These are phyloP conservation scores for Aplysina aerophoba DNA, from an alignment of 37 sponge, comb jelly and placozoan genomes.

Conservation along the genomic window DNA sequence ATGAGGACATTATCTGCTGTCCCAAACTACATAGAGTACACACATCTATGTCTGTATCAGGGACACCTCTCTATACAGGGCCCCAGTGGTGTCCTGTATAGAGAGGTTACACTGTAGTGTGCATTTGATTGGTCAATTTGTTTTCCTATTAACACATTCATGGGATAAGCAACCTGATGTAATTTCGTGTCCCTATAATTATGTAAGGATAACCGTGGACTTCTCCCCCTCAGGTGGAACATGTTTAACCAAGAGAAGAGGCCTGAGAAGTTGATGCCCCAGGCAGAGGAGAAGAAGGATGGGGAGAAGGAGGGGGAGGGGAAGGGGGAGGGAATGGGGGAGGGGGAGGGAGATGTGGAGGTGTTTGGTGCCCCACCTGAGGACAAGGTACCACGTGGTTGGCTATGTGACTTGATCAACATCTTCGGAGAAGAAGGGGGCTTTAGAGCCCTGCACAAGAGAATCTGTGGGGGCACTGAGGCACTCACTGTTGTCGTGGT, in stretches of 20 bases:
- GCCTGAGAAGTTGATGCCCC: not conserved
- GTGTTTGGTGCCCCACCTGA: not conserved
- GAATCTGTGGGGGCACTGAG: slow-evolving; percentile 51
- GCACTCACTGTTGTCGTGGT: slow-evolving; percentile 78
- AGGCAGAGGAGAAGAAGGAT: not conserved
- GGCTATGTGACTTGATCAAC: slow-evolving; percentile 93
- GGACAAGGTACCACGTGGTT: slow-evolving; percentile 59
- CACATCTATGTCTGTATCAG: too few relatives aligned
- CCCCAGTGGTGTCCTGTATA: too few relatives aligned
- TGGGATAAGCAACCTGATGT: too few relatives aligned
- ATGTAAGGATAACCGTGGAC: not conserved
- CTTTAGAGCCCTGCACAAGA: slow-evolving; percentile 68
- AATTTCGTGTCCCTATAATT: not conserved
- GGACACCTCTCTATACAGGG: too few relatives aligned
- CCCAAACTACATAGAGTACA: too few relatives aligned
- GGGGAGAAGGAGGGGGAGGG: not conserved
- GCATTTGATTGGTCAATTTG: too few relatives aligned
- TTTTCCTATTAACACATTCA: too few relatives aligned
- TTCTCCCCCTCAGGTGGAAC: slow-evolving; percentile 13
- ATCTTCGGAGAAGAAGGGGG: slow-evolving; percentile 84
- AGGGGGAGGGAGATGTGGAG: too few relatives aligned
- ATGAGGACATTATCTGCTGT: too few relatives aligned
- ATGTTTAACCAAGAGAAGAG: not conserved
- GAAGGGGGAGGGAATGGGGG: not conserved
- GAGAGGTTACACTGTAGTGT: too few relatives aligned